Percentiles rank a stretch among this genome's conserved stretches.
These are phyloP conservation scores for Girardia tigrina DNA, from an alignment of 2,888 invertebrate genomes.

Conservation along the genomic window DNA sequence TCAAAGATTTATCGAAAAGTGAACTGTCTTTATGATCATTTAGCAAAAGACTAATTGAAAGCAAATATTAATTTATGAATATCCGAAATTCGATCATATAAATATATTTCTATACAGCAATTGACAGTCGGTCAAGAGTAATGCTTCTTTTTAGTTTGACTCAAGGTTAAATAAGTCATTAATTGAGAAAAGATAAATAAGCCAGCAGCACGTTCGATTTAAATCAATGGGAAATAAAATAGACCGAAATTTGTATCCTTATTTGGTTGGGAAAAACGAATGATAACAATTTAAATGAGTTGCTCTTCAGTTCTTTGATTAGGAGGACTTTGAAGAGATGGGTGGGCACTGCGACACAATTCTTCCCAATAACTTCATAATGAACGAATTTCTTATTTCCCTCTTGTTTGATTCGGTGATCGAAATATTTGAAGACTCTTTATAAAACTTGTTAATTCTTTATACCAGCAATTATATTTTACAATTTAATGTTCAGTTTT, in stretches of 20 bases:
- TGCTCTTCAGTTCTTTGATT: conserved; percentile 57
- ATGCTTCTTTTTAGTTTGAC: neutral
- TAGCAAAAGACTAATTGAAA: no score
- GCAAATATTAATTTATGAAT: no score
- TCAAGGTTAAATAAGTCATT: conserved; percentile 39
- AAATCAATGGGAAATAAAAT: conserved; percentile 71
- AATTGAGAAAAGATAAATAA: conserved; percentile 76
- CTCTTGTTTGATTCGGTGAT: neutral
- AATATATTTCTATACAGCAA: no score
- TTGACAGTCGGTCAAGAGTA: neutral
- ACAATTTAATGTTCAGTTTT: no score
- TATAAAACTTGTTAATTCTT: no score
- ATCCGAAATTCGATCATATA: no score
- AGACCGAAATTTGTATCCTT: conserved; percentile 41
- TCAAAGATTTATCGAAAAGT: no score
- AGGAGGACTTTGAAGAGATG: conserved; percentile 78
- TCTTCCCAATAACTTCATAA: conserved; percentile 78
- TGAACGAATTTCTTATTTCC: conserved; percentile 41
- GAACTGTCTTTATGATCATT: no score
- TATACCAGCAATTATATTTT: no score
- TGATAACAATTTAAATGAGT: conserved; percentile 70
- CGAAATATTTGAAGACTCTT: no score
- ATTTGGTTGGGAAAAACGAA: conserved; percentile 76
- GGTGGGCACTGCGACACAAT: conserved; percentile 88
- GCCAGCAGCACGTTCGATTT: conserved; percentile 77